These are phyloP conservation scores for Thumatha senex DNA, from an alignment of 2,888 invertebrate genomes.

Conservation along the genomic window DNA sequence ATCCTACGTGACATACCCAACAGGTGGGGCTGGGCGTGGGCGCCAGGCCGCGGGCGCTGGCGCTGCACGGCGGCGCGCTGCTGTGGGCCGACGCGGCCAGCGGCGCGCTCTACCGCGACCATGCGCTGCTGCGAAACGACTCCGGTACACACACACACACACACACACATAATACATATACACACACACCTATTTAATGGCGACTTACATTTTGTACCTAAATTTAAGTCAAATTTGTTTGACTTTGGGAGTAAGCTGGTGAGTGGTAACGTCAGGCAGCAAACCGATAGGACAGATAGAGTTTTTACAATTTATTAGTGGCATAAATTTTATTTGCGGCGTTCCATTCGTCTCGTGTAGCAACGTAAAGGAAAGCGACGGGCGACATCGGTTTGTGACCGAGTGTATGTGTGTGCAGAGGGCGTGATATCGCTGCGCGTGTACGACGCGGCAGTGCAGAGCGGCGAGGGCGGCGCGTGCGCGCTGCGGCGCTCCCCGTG, in stretches of 20 bases:
- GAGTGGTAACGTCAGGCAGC: too few species aligned
- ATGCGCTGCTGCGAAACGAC: constrained; percentile 78
- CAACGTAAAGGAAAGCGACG: too few species aligned
- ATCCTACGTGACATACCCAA: too few species aligned
- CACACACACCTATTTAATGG: too few species aligned
- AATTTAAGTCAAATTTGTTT: too few species aligned
- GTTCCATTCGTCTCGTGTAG: too few species aligned
- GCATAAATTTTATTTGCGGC: too few species aligned
- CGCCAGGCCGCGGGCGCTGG: constrained; percentile 85
- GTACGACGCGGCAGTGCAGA: constrained; percentile 85
- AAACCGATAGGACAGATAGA: too few species aligned
- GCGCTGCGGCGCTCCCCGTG: constrained; percentile 84
- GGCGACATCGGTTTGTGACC: not conserved
- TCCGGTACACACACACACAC: constrained; percentile 67
- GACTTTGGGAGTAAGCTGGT: too few species aligned
- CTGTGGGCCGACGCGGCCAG: constrained; percentile 88
- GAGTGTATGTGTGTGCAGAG: constrained; percentile 53
- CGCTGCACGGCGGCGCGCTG: constrained; percentile 85
- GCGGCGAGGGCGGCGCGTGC: constrained; percentile 77
- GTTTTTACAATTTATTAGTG: too few species aligned
- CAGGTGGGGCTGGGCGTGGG: constrained; percentile 57
- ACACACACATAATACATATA: too few species aligned
- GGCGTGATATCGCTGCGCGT: constrained; percentile 87
- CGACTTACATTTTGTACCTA: not conserved
- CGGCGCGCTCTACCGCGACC: constrained; percentile 83